Base-by-base conservation (phyloP, 2,888 invertebrate species). In the Leptopilina syphax region DNA sequence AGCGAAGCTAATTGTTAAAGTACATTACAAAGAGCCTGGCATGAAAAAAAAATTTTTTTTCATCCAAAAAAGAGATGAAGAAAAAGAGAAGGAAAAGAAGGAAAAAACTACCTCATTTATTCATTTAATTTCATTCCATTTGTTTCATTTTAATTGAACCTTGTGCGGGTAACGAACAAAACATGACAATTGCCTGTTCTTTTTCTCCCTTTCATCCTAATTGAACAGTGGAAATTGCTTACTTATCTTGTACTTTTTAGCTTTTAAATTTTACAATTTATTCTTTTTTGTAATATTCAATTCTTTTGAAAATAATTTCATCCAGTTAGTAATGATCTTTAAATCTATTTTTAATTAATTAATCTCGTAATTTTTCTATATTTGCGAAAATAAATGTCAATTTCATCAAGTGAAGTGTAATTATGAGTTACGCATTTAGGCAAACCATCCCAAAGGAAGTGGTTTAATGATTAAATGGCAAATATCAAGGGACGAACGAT, bases 1-100 rank as follows among this genome's bases (percentile, higher is more conserved):
- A 73, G 73, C 73, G 57, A 73, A 57, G 54, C 57, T 73, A 73
- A 73, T 73, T 73, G 73, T 73, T 57, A 73, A 57, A 73, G 73
- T 57, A 57, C 73, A 73, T 73, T 73, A 73, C 27, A 57, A 8
- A 13, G 27, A 13, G 27, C n/a, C 50, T 50, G 50, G 50, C 10
- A 50, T 34, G 44, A 44, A 8, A 7, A 9, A 73, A 73, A 27
- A 34, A 34, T 2, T 60, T 8, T 2, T 60, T 8, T 9, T 8
- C 18, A 9, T 63, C 24, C 63, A 7, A 44, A 44, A 34, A 34
- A 34, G 34, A 44, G 44, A 44, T 24, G 24, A 18, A 63, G 24
- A 63, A 63, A 9, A 63, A 24, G 18, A 18, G 24, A 63, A 44
- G 44, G 3, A 34, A 34, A 44, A 44, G 44, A 8, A 44, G 44